Evolutionary conservation across 2,113 vertebrate species (phyloP).

Genomic region (Arizona elegans): DNA sequence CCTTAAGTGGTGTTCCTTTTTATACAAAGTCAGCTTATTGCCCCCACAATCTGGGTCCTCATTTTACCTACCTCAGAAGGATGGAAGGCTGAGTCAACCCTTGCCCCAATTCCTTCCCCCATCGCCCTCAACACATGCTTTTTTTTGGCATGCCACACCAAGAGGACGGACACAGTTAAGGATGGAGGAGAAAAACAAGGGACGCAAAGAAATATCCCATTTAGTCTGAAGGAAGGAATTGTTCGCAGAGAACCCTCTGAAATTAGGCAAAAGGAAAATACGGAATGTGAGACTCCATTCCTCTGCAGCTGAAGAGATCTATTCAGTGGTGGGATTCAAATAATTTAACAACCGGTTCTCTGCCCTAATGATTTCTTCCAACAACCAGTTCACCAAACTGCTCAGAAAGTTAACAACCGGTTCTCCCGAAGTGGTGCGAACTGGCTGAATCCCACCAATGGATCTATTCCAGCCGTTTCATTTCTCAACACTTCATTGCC

Average conservation of each 20-base stretch:
- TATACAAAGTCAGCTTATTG: too few species aligned
- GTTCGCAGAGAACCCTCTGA: background rate
- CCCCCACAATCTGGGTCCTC: too few species aligned
- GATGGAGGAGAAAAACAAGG: background rate
- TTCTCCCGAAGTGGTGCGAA: too few species aligned
- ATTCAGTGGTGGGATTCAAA: background rate
- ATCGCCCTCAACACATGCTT: background rate
- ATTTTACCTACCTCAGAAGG: too few species aligned
- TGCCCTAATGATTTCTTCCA: too few species aligned
- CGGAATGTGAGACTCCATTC: background rate
- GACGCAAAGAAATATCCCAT: background rate
- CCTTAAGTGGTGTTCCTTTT: too few species aligned
- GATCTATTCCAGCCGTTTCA: background rate
- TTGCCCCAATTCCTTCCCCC: background rate
- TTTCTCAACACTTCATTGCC: background rate
- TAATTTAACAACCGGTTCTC: too few species aligned
- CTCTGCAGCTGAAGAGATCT: background rate
- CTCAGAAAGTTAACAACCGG: too few species aligned
- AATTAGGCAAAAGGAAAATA: background rate
- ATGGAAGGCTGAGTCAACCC: too few species aligned
- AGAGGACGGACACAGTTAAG: background rate
- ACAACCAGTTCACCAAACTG: too few species aligned
- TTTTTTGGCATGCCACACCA: background rate
- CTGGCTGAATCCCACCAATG: too few species aligned
- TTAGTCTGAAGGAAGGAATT: background rate